phyloP scores from a whole-genome alignment of 2,113 vertebrate genomes.

The Salminus brasiliensis region DNA sequence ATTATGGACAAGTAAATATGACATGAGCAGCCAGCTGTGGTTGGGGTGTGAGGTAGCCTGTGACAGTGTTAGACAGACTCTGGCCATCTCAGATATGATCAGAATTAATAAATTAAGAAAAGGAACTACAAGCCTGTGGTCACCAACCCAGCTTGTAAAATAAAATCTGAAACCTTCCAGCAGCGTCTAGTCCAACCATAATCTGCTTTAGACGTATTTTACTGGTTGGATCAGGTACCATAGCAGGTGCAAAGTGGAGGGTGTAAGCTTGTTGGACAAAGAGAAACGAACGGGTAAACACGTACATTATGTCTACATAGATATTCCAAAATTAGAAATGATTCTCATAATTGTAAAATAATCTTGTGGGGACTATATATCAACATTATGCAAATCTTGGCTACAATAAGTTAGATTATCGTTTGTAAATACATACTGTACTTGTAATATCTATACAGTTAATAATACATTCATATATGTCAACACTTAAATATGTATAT shows the following conservation, averaged over 20 bases:
- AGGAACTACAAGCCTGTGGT: not conserved
- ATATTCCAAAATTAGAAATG: not conserved
- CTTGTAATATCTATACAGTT: slow-evolving; percentile 73
- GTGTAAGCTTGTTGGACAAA: not conserved
- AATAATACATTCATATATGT: slow-evolving; percentile 83
- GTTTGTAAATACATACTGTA: slow-evolving; percentile 65
- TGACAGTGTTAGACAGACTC: slow-evolving; percentile 42
- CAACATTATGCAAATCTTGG: slow-evolving; percentile 54
- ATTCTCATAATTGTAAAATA: not conserved
- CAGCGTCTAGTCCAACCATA: not conserved
- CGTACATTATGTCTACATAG: not conserved
- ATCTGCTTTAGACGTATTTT: not conserved
- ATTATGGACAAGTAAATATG: slow-evolving; percentile 3
- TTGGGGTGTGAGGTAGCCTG: slow-evolving; percentile 37
- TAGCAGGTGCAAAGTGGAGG: not conserved
- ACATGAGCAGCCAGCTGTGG: not conserved
- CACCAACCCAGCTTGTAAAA: not conserved
- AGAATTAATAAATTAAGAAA: not conserved
- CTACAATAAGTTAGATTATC: slow-evolving; percentile 60
- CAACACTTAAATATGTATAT: slow-evolving; percentile 80
- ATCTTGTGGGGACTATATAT: not conserved
- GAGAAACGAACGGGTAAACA: not conserved
- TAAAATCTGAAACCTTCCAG: not conserved
- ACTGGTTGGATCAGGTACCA: not conserved
- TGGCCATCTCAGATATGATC: slow-evolving; percentile 13